A percentile compares a stretch with the other conserved stretches of the same genome.
These are phyloP conservation scores for Microhierax caerulescens DNA, from an alignment of 2,797 vertebrate genomes.

Conservation along the genomic window DNA sequence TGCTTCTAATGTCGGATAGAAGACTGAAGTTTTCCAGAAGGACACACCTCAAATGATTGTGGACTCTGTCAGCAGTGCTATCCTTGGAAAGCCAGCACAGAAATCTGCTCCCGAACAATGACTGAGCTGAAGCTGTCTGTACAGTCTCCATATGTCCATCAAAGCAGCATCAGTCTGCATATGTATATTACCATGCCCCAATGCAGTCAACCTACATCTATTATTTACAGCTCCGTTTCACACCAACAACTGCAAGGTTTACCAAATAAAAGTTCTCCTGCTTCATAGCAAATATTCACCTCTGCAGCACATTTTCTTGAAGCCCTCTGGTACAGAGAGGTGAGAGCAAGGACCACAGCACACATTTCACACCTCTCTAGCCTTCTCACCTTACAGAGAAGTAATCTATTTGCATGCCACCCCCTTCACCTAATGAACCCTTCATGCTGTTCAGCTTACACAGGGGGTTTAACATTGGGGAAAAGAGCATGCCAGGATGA, in stretches of 20 bases:
- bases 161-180: neutral
- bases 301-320: neutral
- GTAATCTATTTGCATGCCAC: neutral
- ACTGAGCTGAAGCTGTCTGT: too few species aligned
- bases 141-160: neutral
- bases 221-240: neutral
- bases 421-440: neutral
- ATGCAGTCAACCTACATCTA: neutral
- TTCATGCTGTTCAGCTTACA: rapidly evolving
- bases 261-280: neutral
- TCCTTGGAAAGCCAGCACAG: neutral
- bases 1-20: neutral
- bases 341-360: neutral
- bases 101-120: neutral
- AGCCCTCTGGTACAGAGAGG: neutral
- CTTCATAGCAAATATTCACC: rapidly evolving
- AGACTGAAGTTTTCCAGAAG: neutral
- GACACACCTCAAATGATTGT: neutral
- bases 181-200: neutral
- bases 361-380: neutral
- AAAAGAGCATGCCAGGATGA: rapidly evolving
- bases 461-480: neutral
- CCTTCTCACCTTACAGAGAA: neutral
- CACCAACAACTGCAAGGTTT: neutral
- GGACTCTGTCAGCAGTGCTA: neutral